Evolutionary conservation across 2,888 invertebrate genomes (phyloP).

Genomic region (Subacronicta megacephala): DNA sequence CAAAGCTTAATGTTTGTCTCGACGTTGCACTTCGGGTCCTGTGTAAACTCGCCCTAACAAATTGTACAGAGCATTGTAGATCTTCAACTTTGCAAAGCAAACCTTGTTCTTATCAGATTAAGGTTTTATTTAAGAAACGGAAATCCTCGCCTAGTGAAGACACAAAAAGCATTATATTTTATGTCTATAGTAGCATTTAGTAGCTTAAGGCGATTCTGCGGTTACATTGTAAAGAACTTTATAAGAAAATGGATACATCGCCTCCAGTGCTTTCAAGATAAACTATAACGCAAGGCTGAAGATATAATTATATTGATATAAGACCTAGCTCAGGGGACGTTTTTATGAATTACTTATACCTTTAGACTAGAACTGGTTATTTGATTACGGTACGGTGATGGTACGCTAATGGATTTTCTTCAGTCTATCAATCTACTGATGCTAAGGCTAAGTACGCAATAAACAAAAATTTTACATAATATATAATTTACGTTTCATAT

Average conservation of each 20-base stretch:
- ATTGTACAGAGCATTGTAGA: constrained; percentile 65
- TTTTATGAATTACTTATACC: constrained; percentile 70
- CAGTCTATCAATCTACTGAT: constrained; percentile 46
- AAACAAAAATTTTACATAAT: constrained; percentile 40
- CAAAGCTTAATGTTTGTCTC: constrained; percentile 87
- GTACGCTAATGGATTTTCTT: constrained; percentile 54
- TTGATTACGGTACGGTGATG: constrained; percentile 52
- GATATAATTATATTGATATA: constrained; percentile 78
- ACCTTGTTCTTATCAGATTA: constrained; percentile 60
- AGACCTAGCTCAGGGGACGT: constrained; percentile 66
- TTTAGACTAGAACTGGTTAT: constrained; percentile 59
- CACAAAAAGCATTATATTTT: constrained; percentile 82
- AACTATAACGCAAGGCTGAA: constrained; percentile 70
- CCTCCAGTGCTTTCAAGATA: constrained; percentile 71
- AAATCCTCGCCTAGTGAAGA: constrained; percentile 60
- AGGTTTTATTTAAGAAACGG: constrained; percentile 55
- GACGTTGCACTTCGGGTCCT: constrained; percentile 88
- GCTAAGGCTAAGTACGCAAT: constrained; percentile 39
- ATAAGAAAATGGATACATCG: constrained; percentile 74
- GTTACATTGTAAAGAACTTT: constrained; percentile 78
- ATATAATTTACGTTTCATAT: constrained; percentile 39
- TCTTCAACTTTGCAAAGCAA: constrained; percentile 49
- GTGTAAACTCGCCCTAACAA: constrained; percentile 85
- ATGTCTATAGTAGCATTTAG: constrained; percentile 87
- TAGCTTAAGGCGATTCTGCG: constrained; percentile 82